Evolutionary conservation across 2,888 invertebrate species (phyloP).

Genomic region (Leucoma salicis): DNA sequence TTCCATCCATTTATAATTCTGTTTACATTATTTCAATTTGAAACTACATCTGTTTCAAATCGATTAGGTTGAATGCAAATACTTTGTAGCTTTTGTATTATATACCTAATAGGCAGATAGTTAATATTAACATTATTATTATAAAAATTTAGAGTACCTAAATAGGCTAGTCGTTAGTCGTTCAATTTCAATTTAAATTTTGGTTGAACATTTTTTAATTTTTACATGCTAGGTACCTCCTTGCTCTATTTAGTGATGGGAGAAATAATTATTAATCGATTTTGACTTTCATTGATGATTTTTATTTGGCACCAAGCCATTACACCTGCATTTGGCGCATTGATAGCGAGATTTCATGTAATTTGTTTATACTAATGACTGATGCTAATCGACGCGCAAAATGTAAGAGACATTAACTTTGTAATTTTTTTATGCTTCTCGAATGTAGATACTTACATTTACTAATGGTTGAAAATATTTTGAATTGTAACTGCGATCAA

Average conservation of each 20-base stretch:
- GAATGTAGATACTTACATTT: not conserved
- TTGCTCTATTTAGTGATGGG: constrained; percentile 2
- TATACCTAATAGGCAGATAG: no score
- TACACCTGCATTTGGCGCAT: not conserved
- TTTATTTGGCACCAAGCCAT: constrained; percentile 3
- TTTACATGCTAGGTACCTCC: not conserved
- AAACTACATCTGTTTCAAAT: constrained; percentile 33
- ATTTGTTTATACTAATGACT: constrained; percentile 7
- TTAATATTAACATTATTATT: no score
- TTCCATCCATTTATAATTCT: constrained; percentile 28
- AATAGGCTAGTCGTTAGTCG: no score
- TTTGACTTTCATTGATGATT: constrained; percentile 9
- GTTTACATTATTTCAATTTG: constrained; percentile 29
- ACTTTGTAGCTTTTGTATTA: constrained; percentile 1
- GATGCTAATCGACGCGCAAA: not conserved
- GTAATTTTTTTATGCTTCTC: no score
- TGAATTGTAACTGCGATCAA: constrained; percentile 41
- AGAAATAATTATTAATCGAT: constrained; percentile 6
- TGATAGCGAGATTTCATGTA: constrained; percentile 10
- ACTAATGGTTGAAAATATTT: constrained; percentile 13
- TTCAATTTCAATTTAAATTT: no score
- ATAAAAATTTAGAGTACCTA: no score
- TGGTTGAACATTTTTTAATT: no score
- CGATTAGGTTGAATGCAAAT: constrained; percentile 29
- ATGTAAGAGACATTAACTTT: no score